Evolutionary conservation across 2,888 invertebrate genomes (phyloP).

Genomic region (Cephus runcator): DNA sequence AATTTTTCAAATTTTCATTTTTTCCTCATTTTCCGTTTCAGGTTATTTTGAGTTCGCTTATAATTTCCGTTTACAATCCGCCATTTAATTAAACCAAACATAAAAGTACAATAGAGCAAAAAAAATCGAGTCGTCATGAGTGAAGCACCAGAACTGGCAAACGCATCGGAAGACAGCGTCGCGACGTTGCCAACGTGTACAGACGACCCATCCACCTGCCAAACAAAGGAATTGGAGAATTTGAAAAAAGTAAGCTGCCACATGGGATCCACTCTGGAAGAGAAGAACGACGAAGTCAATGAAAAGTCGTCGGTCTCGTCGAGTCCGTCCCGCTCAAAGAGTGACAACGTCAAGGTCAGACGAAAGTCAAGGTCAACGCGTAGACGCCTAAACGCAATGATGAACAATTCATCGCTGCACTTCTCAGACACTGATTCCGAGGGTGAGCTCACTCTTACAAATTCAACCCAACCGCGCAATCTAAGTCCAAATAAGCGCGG

Average conservation of each 20-base stretch:
- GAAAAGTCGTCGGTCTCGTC: conserved; percentile 12
- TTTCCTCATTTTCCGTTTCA: conserved; percentile 38
- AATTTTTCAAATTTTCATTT: conserved; percentile 22
- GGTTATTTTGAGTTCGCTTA: conserved; percentile 40
- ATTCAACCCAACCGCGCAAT: conserved; percentile 21
- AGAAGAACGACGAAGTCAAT: conserved; percentile 4
- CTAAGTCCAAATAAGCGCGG: conserved; percentile 19
- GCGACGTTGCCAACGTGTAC: neutral
- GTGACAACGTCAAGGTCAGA: conserved; percentile 40
- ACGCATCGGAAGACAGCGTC: neutral
- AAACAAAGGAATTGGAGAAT: conserved; percentile 23
- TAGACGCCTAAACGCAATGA: conserved; percentile 55
- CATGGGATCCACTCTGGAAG: conserved; percentile 24
- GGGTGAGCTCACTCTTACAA: conserved; percentile 52
- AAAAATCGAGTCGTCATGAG: neutral
- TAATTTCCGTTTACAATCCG: conserved; percentile 30
- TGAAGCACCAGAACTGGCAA: neutral
- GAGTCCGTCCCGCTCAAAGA: neutral
- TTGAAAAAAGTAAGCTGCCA: conserved; percentile 35
- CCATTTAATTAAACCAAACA: conserved; percentile 11
- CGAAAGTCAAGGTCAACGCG: conserved; percentile 57
- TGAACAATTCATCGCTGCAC: conserved; percentile 58
- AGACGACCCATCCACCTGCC: neutral
- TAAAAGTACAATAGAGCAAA: conserved; percentile 9
- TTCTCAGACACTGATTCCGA: conserved; percentile 63